phyloP scores from a whole-genome alignment of 2,888 invertebrate species.

The Tolmerus cingulatus region DNA sequence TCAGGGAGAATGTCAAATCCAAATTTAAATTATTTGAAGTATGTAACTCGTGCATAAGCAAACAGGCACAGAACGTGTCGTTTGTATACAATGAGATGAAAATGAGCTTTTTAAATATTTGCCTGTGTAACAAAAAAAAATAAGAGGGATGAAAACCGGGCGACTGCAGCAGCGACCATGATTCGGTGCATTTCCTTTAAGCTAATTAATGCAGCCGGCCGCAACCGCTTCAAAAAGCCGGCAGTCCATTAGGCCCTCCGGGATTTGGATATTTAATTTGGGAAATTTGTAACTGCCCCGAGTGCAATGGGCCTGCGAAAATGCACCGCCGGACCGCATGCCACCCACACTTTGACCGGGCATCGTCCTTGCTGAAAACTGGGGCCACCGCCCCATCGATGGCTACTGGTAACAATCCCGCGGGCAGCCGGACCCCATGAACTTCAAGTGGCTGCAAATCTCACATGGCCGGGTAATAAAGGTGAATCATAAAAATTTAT shows the following conservation, averaged over 20 bases:
- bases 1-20: constrained; percentile 16
- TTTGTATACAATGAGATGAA: neutral
- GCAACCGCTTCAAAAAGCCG: neutral
- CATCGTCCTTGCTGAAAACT: neutral
- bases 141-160: neutral
- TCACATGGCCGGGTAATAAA: constrained; percentile 7
- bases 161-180: neutral
- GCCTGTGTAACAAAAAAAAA: neutral
- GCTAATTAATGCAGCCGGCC: neutral
- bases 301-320: neutral
- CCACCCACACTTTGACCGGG: neutral
- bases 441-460: constrained; percentile 13
- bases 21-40: constrained; percentile 17
- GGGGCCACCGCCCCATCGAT: neutral
- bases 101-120: neutral
- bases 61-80: neutral
- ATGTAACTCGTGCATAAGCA: constrained; percentile 7
- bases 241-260: neutral
- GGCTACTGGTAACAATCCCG: neutral
- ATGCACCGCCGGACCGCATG: neutral
- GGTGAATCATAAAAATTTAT: constrained; percentile 21
- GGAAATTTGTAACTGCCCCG: neutral
- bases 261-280: neutral
- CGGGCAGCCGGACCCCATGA: neutral
- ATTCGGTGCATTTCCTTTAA: neutral